Percentiles rank a stretch among this genome's conserved stretches.
Evolutionary conservation across 2,113 vertebrate species (phyloP).

Genomic region (Natator depressus): DNA sequence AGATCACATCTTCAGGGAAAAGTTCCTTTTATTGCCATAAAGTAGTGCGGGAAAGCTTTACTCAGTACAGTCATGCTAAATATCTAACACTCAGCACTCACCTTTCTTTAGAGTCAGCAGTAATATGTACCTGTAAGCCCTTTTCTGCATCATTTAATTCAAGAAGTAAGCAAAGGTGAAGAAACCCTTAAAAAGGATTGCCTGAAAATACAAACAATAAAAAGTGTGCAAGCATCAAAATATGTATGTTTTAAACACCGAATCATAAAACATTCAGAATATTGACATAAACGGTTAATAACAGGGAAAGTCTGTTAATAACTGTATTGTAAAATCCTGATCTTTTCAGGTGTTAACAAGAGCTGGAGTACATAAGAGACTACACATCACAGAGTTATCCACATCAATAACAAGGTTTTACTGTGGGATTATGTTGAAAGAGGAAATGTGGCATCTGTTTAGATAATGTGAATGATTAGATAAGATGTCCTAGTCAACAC

Average conservation of each 20-base stretch:
- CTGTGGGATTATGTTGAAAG: conserved; percentile 48
- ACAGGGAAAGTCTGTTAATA: conserved; percentile 48
- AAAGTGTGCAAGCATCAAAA: not conserved
- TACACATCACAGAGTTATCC: not conserved
- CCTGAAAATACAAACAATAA: not conserved
- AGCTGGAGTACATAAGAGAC: conserved; percentile 25
- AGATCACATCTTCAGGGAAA: not conserved
- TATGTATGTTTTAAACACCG: not conserved
- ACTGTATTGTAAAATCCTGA: conserved; percentile 45
- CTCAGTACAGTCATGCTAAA: not conserved
- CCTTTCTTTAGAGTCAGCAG: not conserved
- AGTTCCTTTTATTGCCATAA: not conserved
- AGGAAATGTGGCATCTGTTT: conserved; percentile 55
- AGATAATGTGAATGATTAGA: conserved; percentile 54
- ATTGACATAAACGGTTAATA: conserved; percentile 55
- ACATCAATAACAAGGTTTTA: conserved; percentile 49
- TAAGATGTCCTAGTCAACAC: conserved; percentile 48
- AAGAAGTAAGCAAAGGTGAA: not conserved
- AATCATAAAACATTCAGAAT: conserved; percentile 32
- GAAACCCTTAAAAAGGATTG: not conserved
- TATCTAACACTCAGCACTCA: not conserved
- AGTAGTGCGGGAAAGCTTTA: not conserved
- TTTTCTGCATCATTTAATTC: not conserved
- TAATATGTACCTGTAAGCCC: not conserved
- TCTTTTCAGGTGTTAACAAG: conserved; percentile 63